Base-by-base conservation (phyloP, 2,888 invertebrate species). In the Cantharis nigra region DNA sequence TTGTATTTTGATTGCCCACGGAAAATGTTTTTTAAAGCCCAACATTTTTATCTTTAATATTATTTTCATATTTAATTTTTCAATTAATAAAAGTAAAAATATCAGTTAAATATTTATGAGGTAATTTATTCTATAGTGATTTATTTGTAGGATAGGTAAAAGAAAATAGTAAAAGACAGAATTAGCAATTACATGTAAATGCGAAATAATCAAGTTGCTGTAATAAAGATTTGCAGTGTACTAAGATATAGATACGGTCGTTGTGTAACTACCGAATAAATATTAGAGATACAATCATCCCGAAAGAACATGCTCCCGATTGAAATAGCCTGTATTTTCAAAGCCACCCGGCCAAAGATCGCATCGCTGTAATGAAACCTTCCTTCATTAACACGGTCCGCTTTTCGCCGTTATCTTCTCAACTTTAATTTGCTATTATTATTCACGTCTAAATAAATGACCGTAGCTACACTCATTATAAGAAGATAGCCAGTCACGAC, bases 191-290 rank as follows among this genome's bases (percentile, higher is more conserved):
- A 87, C 87, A 86, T 87, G 87, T 87, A 87, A 87, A 87, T 87
- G 87, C 86, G 86, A 87, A 88, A 87, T 87, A 87, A 87, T 87
- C 87, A 83, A 84, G 87, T 87, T 87, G 87, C 87, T 87, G 85
- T 79, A 80, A 84, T 20, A 20, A 23, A 83, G 85, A 49, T 85
- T 85, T 83, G 85, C 84, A 86, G 86, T 83, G 80, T 78, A 80
- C 85, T 84, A 86, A 85, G 87, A 87, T 87, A 86, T 85, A 87
- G 87, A 87, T 87, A 87, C 86, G 85, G 84, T 70, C 79, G 78
- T 81, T 84, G 83, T 82, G 84, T 86, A 87, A 88, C 87, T 88
- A 88, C 88, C 88, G 87, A 88, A 88, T 88, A 88, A 88, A 88
- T 88, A 88, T 86, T 82, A 80, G 83, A 85, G 87, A 88, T 87